phyloP scores from a whole-genome alignment of 2,797 vertebrate species.

The Avahi laniger region DNA sequence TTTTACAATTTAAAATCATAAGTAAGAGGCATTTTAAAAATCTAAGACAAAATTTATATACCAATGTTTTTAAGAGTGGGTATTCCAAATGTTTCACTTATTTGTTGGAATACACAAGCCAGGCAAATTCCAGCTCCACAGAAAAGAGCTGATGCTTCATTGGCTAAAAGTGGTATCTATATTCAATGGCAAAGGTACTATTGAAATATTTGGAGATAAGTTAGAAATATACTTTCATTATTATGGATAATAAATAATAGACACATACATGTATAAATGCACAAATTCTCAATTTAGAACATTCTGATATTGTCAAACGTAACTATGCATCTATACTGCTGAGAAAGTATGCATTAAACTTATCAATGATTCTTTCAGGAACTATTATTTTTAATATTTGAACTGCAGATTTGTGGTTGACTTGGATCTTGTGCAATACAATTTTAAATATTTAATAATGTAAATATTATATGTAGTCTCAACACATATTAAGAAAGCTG shows the following conservation, averaged over 20 bases:
- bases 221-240: not conserved
- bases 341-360: not conserved
- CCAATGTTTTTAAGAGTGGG: not conserved
- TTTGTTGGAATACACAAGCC: not conserved
- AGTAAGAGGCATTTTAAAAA: not conserved
- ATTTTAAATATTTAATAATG: not conserved
- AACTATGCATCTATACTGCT: not conserved
- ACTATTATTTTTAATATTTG: not conserved
- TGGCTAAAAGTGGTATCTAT: not conserved
- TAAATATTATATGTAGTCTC: not conserved
- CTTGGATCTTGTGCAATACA: not conserved
- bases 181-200: not conserved
- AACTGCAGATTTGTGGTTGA: not conserved
- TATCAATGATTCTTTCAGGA: not conserved
- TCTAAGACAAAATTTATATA: not conserved
- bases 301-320: not conserved
- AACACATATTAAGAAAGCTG: not conserved
- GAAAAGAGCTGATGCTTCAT: not conserved
- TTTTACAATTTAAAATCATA: not conserved
- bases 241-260: not conserved
- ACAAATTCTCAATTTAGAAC: not conserved
- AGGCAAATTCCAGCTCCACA: not conserved
- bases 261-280: not conserved
- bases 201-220: not conserved
- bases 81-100: not conserved